Base-by-base conservation (phyloP, 2,113 vertebrate genomes). In the Oncorhynchus nerka region DNA sequence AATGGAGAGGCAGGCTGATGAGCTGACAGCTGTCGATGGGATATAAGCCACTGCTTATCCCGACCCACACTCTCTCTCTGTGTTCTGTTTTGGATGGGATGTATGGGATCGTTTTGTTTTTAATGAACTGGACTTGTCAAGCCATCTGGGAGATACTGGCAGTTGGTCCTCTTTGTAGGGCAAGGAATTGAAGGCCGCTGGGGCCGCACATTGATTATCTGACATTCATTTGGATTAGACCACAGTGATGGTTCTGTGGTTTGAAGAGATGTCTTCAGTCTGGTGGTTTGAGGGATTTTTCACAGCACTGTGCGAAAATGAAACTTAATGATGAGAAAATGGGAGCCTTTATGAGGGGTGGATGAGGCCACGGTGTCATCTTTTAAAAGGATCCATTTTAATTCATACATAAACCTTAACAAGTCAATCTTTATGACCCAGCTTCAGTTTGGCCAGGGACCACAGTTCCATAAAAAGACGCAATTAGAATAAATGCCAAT, bases 1-100 rank as follows among this genome's bases (percentile, higher is more conserved):
- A 79, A 67, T 81, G 81, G 74, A 28, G 74, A 84, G 66, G 59
- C 28, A 13, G 62, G 65, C 78, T 74, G 83, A 88, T 75, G 87
- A 86, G 85, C 84, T 73, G 87, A 88, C 91, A 92, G 91, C 91
- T 89, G 89, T 89, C 74, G 74, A 75, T 82, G 78, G 83, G 80
- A 86, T 76, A 87, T 87, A 90, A 89, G 83, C 83, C 84, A 22
- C 66, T 2, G 81, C 81, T 90, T 78, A 64, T 74, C 34, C 16
- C 28, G 26, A 5, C 28, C 26, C 28, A 32, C 67, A 32, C 67
- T 34, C 67, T 26, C 78, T 79, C 78, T 74, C 78, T 75, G 71
- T 81, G 81, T 68, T 71, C 57, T 39, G 65, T 79, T 83, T 77
- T 72, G 77, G 75, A 76, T 12, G 34, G 32, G 70, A 72, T 66